Percentiles rank a stretch among this genome's conserved stretches.
Evolutionary conservation across 2,797 vertebrate genomes (phyloP).

Genomic region (Poecilia wingei): DNA sequence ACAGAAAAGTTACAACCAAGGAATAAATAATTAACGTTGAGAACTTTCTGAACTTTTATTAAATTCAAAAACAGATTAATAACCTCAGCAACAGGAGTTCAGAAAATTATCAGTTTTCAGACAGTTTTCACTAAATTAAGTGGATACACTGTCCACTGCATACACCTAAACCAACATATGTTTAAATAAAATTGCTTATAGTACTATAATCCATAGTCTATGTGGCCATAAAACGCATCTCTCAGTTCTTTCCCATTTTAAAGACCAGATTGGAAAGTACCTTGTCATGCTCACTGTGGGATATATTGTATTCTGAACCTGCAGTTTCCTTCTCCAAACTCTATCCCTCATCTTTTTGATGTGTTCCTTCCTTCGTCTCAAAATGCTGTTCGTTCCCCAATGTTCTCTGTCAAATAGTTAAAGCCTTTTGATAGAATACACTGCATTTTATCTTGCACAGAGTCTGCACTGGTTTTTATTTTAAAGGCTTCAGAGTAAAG

Average conservation of each 20-base stretch:
- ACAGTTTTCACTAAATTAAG: neutral
- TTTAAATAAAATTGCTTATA: neutral
- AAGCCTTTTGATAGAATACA: neutral
- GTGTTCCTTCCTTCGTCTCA: neutral
- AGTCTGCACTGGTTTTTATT: neutral
- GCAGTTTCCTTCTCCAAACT: neutral
- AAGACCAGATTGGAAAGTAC: neutral
- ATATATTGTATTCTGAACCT: neutral
- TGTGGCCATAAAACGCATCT: neutral
- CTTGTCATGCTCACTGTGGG: neutral
- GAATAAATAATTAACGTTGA: neutral
- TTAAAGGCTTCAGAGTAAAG: neutral
- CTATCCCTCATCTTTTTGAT: neutral
- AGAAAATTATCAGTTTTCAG: neutral
- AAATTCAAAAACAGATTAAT: neutral
- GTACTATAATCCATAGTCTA: neutral
- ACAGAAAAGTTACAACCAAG: neutral
- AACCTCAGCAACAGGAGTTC: neutral
- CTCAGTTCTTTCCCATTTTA: neutral
- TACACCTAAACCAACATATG: neutral
- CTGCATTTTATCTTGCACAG: neutral
- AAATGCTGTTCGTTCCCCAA: neutral
- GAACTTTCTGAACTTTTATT: neutral
- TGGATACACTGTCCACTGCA: neutral
- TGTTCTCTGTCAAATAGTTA: neutral